These are phyloP conservation scores for Eueides isabella DNA, from an alignment of 1,140 invertebrate species.

Conservation along the genomic window DNA sequence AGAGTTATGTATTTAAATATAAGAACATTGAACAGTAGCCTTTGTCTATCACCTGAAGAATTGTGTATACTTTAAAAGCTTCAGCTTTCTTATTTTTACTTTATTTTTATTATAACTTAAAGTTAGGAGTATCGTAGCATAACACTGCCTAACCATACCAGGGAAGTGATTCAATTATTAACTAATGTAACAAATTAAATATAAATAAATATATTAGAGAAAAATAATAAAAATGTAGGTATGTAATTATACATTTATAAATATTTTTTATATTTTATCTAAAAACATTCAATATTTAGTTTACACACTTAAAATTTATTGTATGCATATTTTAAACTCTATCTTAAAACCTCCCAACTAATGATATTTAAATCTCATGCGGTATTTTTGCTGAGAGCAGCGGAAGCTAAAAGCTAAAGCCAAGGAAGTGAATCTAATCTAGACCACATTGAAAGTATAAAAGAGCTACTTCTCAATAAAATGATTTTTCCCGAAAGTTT, in stretches of 20 bases:
- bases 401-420: conserved; percentile 5
- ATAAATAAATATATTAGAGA: too few species aligned
- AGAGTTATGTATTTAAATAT: too few species aligned
- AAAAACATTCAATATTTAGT: too few species aligned
- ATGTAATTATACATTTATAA: too few species aligned
- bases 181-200: too few species aligned
- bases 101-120: not conserved
- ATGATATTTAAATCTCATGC: conserved; percentile 7
- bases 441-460: conserved; percentile 7
- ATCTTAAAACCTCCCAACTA: not conserved
- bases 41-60: too few species aligned
- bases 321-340: not conserved
- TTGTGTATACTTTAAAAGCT: not conserved
- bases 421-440: conserved; percentile 12
- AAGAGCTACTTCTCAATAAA: not conserved
- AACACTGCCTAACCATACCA: not conserved
- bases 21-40: too few species aligned
- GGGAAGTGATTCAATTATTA: conserved; percentile 2
- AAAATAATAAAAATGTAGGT: too few species aligned
- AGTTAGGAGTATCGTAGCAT: not conserved
- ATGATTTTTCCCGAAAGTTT: not conserved
- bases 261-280: too few species aligned
- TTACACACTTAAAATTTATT: not conserved
- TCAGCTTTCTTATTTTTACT: too few species aligned
- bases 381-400: conserved; percentile 3